Base-by-base conservation (phyloP, 1,140 invertebrate species). In the Chironomus tepperi region DNA sequence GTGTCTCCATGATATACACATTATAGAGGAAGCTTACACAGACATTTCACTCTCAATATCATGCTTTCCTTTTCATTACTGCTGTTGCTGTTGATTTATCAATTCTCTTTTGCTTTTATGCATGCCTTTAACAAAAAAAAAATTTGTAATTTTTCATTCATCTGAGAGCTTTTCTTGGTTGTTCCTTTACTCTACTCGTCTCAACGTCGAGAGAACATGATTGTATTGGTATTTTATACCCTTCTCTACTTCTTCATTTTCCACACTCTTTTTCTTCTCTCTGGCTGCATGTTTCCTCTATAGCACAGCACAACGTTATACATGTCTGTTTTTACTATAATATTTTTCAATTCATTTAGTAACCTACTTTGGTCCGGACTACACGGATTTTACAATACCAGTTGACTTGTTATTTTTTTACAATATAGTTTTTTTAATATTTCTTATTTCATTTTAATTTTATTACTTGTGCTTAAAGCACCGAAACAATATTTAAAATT, bases 331-430 rank as follows among this genome's bases (percentile, higher is more conserved):
- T 70, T 70, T 21, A 70, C 7, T 70, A 21, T 7, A 70, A 70
- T 70, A 70, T 70, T 70, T 70, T 70, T 70, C 65, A 70, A 18
- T 70, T 70, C 65, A 70, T 70, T 70, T 70, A 19, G 65, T 70
- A 70, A 70, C 65, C 65, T 70, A 70, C 65, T 70, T 70, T 70
- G 65, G 65, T 70, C 65, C 6, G 65, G 18, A 70, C 16, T 21
- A 70, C 65, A 70, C 65, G 65, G 65, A 70, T 70, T 70, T 70
- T 70, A 18, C 65, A 70, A 18, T 57, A 34, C 24, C 12, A 57
- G 47, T 57, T 12, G 47, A 12, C 10, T 57, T 12, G 47, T 57
- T 57, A 57, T 57, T 57, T 57, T 47, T 57, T 57, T n/a, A 57
- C 47, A n/a, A 57, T 57, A 57, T 57, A 57, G 12, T 57, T 57